Evolutionary conservation across 2,797 vertebrate species (phyloP).

Genomic region (Cossypha niveicapilla): DNA sequence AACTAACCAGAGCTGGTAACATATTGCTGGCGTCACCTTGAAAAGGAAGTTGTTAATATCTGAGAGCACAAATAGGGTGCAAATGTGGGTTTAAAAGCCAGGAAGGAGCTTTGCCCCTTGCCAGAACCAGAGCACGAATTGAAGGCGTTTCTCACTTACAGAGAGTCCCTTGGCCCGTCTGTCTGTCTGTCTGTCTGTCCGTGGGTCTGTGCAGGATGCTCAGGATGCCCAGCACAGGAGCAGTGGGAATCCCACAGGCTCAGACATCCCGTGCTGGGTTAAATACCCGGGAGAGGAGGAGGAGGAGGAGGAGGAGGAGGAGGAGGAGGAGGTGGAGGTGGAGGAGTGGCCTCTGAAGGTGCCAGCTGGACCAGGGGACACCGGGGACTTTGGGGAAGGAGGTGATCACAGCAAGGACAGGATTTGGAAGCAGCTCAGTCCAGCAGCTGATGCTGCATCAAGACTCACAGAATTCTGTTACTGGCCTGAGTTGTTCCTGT

Average conservation of each 20-base stretch:
- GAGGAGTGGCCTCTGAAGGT: not conserved
- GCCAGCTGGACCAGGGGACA: not conserved
- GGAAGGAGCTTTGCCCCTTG: not conserved
- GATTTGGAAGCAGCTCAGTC: not conserved
- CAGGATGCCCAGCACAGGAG: not conserved
- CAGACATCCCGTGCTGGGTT: not conserved
- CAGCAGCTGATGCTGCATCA: not conserved
- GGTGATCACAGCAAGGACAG: not conserved
- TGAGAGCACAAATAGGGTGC: not conserved
- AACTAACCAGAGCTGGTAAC: not conserved
- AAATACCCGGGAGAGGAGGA: not conserved
- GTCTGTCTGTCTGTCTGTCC: not conserved
- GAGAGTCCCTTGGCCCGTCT: not conserved
- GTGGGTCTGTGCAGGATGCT: not conserved
- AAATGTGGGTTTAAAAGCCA: not conserved
- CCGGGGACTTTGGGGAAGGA: not conserved
- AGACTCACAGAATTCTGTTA: accelerated
- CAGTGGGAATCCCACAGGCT: accelerated
- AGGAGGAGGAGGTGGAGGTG: not conserved
- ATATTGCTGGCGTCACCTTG: not conserved
- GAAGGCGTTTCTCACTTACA: constrained; percentile 14
- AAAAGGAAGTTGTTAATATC: not conserved
- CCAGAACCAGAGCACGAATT: not conserved
- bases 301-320: constrained; percentile 9
- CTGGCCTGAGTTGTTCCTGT: not conserved